Evolutionary conservation across 2,797 vertebrate species (phyloP), one percentile per base, ranked within the genome.

Genomic region (Lepilemur septentrionalis): DNA sequence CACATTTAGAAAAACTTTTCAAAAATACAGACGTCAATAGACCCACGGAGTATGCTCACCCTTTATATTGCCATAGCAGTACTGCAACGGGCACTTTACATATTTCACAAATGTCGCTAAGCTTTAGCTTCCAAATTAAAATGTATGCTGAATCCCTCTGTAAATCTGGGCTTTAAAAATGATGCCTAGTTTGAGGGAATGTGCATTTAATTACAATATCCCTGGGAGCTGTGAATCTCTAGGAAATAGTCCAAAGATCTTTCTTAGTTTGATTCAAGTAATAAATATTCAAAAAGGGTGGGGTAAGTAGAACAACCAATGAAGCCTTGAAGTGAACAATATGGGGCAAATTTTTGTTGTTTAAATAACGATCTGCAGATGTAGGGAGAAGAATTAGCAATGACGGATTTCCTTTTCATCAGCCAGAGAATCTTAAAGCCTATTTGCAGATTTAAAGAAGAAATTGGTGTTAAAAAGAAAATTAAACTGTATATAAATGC

Each of bases 131-230:
- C 95, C 72, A 97, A 97, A 97, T 97, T 97, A 97, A 96, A 97
- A 97, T 97, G 94, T 96, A 97, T 96, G 94, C 93, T 87, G 94
- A 97, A 97, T 96, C 89, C 93, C 92, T 93, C 97, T 96, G 89
- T 89, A 97, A 97, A 97, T 98, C 94, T 97, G 93, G 92, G 96
- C 96, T 97, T 97, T 95, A 94, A 97, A 97, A 97, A 94, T 78
- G 73, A 93, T 95, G 97, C 97, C 94, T 94, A 63, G 96, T 94
- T 97, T 97, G 87, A 97, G 70, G 93, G 94, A 97, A 97, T 96
- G 93, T 97, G 97, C 96, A 97, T 97, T 97, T 98, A 97, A 98
- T 97, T 98, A 97, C 0, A n/a, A 91, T 91, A 72, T 98, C 97
- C 97, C 97, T 96, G 95, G 94, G 96, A 97, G 96, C 97, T 97